Base-by-base conservation (phyloP, 2,113 vertebrate species). In the Scalopus aquaticus region DNA sequence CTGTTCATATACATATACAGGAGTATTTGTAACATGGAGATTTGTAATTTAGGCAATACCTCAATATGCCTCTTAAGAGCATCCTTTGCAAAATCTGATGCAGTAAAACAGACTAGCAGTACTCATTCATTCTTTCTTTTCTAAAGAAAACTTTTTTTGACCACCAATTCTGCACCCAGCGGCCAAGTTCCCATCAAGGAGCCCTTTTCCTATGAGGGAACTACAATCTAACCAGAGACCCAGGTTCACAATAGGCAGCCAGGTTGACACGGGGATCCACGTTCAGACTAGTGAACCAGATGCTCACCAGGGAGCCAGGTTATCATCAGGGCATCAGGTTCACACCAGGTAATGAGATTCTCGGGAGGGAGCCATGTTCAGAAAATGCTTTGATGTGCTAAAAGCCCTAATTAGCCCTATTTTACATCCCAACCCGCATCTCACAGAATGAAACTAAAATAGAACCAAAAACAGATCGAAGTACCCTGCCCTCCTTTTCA, bases 371-470 rank as follows among this genome's bases (percentile, higher is more conserved):
- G 39, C 12, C 54, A 30, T 7, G 17, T 58, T 94, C 82, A 73
- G 64, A 58, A 96, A 89, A 70, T 3, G 22, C 74, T 95, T 62
- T 79, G 79, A 94, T 81, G 73, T 83, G 69, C 86, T 70, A 30
- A 64, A 92, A 80, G 46, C 32, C 39, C 69, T 92, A 84, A 92
- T 94, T 90, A 90, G 58, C 24, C 35, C 26, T 24, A 22, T 88
- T 86, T 96, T 60, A 70, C 69, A 82, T 70, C 46, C 20, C 39
- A 65, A 80, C 54, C 39, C 42, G 28, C 35, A 37, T 89, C 82
- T 92, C 54, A 70, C 82, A 56, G 77, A 96, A 92, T 35, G n/a
- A 16, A 94, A 60, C 17, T 56, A 88, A 96, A 83, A 85, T 19
- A 90, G 20, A 56, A 56, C 20, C 54, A 56, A 39, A n/a, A 80